Percentiles rank a stretch among this genome's conserved stretches.
Conservation (phyloP, 2,797 vertebrate species). For the Tragopan temminckii region DNA sequence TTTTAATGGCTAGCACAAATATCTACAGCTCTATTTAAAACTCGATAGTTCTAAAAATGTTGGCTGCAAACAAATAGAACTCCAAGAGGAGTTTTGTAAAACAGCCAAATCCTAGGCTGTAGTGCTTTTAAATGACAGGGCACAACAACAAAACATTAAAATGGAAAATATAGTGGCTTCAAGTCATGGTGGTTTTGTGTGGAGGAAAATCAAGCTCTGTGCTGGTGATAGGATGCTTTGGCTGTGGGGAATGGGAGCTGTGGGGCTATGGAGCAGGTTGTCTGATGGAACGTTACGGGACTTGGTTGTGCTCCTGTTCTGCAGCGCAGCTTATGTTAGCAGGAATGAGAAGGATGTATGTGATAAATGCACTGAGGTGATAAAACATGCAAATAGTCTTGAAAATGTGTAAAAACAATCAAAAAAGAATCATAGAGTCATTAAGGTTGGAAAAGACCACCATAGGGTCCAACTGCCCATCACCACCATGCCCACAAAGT, state of each 20-base stretch:
- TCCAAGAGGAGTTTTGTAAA: not conserved
- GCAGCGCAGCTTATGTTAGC: not conserved
- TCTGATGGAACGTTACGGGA: accelerated
- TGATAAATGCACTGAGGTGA: not conserved
- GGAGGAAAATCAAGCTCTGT: not conserved
- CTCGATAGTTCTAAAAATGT: not conserved
- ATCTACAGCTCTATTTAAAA: not conserved
- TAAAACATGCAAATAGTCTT: not conserved
- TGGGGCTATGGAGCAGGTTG: not conserved
- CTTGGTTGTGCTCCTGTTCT: not conserved
- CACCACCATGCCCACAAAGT: too few relatives aligned
- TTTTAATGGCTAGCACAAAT: not conserved
- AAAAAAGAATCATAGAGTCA: not conserved
- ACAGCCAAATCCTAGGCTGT: not conserved
- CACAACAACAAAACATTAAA: accelerated
- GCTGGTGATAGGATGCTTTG: not conserved
- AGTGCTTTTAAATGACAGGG: not conserved
- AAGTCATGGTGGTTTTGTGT: not conserved
- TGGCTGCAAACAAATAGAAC: not conserved
- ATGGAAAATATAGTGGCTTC: accelerated
- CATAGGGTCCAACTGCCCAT: too few relatives aligned
- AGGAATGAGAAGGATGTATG: not conserved
- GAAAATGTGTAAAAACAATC: not conserved
- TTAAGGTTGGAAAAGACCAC: too few relatives aligned
- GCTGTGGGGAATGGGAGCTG: not conserved